Evolutionary conservation across 1,140 invertebrate genomes (phyloP), one percentile per base, ranked within the genome.

Genomic region (Diachasmimorpha longicaudata): DNA sequence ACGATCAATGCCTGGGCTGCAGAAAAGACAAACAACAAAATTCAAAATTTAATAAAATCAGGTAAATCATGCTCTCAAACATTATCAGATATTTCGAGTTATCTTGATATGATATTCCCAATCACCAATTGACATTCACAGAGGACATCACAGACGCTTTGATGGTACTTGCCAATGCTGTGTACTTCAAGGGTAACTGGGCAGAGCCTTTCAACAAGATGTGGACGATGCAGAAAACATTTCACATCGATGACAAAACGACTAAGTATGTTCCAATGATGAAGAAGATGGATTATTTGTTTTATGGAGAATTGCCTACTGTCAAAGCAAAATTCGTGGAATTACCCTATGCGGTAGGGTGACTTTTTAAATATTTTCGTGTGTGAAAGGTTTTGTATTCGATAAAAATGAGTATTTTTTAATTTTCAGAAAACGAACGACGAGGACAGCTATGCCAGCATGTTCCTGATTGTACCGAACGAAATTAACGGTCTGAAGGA

Each of bases 81-180:
- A 3, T 31, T 31, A 31, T 31, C 31, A 3, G 31, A 31, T 31
- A 31, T 55, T 39, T 42, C 72, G 63, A 36, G 23, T 37, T 16
- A 19, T 52, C 16, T 52, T 52, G 11, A 42, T 42, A 42, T 10
- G 39, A 42, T 42, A 11, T 42, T 13, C 9, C 4, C 4, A 42
- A 42, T 11, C 39, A 42, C 13, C n/a, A 46, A 19, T 21, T 55
- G 9, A 19, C 19, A 8, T 21, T 19, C 37, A 16, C n/a, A 52
- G 48, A 44, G 44, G n/a, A 39, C 68, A 55, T 68, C 72, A 10
- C 76, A 21, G 68, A 88, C 31, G 93, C 92, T 79, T 90, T 87
- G 70, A 74, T 96, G 21, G 90, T 97, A 5, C 87, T 97, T 0
- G 88, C 96, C 1, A 97, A 97, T 87, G 95, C 95, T 10, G 90